Percentiles rank a stretch among this genome's conserved stretches.
Evolutionary conservation across 1,140 invertebrate species (phyloP).

Genomic region (Leguminivora glycinivorella): DNA sequence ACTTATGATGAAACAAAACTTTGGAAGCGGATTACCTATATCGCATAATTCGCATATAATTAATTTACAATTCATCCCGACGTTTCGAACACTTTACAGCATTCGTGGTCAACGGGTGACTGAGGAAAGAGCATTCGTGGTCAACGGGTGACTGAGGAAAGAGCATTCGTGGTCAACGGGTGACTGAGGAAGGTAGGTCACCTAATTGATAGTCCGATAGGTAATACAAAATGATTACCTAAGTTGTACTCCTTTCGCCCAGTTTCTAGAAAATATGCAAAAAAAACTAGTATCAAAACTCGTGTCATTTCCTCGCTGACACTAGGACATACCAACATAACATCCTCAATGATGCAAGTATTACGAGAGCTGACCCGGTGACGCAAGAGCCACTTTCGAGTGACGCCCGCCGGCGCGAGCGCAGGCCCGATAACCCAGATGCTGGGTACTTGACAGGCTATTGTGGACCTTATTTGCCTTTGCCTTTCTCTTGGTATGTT

Average conservation of each 20-base stretch:
- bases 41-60: too few relatives aligned
- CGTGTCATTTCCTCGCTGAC: not conserved
- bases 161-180: too few relatives aligned
- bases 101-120: too few relatives aligned
- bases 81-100: too few relatives aligned
- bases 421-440: slow-evolving; percentile 65
- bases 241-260: not conserved
- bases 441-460: slow-evolving; percentile 40
- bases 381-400: slow-evolving; percentile 70
- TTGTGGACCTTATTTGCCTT: slow-evolving; percentile 44
- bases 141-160: too few relatives aligned
- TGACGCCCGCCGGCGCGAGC: slow-evolving; percentile 50
- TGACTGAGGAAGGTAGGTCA: too few relatives aligned
- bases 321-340: slow-evolving; percentile 22
- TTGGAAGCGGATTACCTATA: too few relatives aligned
- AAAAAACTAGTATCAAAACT: not conserved
- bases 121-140: too few relatives aligned
- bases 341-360: slow-evolving; percentile 53
- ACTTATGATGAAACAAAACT: too few relatives aligned
- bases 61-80: too few relatives aligned
- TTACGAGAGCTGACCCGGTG: slow-evolving; percentile 60
- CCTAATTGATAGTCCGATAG: too few relatives aligned
- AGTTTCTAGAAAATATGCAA: not conserved
- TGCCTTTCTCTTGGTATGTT: slow-evolving; percentile 13
- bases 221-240: too few relatives aligned